Base-by-base conservation (phyloP, 53 echinoderm and acorn worm species). In the Luidia sarsii region DNA sequence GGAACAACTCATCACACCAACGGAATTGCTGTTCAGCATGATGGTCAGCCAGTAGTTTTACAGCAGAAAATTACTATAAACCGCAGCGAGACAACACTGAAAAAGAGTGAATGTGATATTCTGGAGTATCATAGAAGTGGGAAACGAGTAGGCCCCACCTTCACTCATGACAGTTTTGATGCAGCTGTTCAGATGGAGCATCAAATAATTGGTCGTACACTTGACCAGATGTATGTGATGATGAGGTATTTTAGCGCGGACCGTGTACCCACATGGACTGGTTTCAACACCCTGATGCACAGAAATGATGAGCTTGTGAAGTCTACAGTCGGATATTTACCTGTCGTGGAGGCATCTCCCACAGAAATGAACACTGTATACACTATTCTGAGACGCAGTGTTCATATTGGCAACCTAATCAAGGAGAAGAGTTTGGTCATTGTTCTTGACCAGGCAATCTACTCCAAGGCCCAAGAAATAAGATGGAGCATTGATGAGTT, bases 221-320 rank as follows among this genome's bases (percentile, higher is more conserved):
- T 41, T 7, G 33, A 33, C 33, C 2, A 7, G 33, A 32, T 33
- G 11, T 33, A 61, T 16, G 4, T 6, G 1, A 3, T 61, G 16
- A 22, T 8, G 33, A 61, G 33, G 3, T 33, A 11, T 28, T 61
- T 7, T 3, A 32, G 33, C 1, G 32, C 8, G 7, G 61, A 31
- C 16, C 24, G 27, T 65, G 22, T 87, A 55, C 82, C 88, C 15
- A 21, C 50, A 29, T 88, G 88, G 88, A 72, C 88, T 48, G 88
- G 83, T 20, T 88, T 37, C 39, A 88, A 88, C 35, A 70, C 60
- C 46, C 80, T 67, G 55, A 11, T 62, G 22, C 60, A 75, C n/a
- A 27, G 65, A 11, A 39, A 35, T 19, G 50, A 53, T 55, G 27
- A 57, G 21, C 84, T 80, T 1, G 36, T 68, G 18, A 59, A 84